A percentile compares a stretch with the other conserved stretches of the same genome.
phyloP scores from a whole-genome alignment of 2,797 vertebrate species.

The Cossypha niveicapilla region DNA sequence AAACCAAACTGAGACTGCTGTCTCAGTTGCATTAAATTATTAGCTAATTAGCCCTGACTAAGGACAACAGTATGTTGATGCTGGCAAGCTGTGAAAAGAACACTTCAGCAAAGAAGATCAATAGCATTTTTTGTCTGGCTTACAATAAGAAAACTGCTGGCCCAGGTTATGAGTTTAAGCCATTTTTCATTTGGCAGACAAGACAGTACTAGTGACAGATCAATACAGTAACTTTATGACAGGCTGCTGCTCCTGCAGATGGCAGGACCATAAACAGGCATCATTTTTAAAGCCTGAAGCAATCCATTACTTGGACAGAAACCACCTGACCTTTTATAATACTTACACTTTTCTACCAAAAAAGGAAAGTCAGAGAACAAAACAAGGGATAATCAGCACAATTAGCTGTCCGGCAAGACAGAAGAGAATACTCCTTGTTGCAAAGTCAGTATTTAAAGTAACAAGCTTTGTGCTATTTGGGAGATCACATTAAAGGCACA shows the following conservation, averaged over 20 bases:
- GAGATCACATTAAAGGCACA: neutral
- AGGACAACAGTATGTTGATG: constrained; percentile 62
- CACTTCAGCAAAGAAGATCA: constrained; percentile 65
- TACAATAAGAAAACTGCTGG: constrained; percentile 63
- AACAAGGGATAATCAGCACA: neutral
- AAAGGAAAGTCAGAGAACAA: neutral
- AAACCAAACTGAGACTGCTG: constrained; percentile 22
- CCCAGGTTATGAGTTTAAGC: constrained; percentile 59
- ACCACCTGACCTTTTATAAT: constrained; percentile 35
- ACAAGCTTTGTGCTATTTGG: neutral
- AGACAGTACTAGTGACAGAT: constrained; percentile 56
- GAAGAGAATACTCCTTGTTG: neutral
- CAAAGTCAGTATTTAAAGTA: neutral
- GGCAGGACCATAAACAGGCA: constrained; percentile 44
- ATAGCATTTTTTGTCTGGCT: constrained; percentile 66
- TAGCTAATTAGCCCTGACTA: constrained; percentile 68
- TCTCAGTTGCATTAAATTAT: constrained; percentile 70
- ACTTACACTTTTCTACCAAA: constrained; percentile 10
- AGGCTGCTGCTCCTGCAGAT: constrained; percentile 51
- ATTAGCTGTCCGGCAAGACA: neutral
- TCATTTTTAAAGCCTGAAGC: constrained; percentile 34
- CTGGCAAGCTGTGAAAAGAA: constrained; percentile 72
- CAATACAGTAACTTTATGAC: constrained; percentile 57
- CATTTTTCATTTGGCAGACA: constrained; percentile 64
- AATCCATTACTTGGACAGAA: constrained; percentile 46